Evolutionary conservation across 2,113 vertebrate species (phyloP).

Genomic region (Ictidomys tridecemlineatus): DNA sequence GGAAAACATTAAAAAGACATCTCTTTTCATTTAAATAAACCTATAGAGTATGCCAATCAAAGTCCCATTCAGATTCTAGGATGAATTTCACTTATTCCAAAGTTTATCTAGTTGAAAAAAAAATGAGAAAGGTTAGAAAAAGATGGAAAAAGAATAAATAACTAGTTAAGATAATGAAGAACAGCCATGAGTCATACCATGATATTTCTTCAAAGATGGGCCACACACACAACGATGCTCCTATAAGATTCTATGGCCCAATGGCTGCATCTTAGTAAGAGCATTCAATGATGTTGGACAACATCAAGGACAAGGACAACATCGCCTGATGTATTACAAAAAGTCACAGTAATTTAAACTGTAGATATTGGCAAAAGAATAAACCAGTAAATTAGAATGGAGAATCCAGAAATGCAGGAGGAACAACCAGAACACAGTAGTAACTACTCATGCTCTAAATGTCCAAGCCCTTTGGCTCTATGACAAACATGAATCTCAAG

Average conservation of each 20-base stretch:
- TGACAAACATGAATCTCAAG: background rate
- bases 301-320: too few species aligned
- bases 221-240: fast-evolving
- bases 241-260: background rate
- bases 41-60: background rate
- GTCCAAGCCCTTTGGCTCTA: too few species aligned
- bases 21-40: background rate
- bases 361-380: background rate
- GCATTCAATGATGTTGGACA: too few species aligned
- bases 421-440: background rate
- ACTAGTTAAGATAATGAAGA: background rate
- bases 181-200: background rate
- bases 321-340: background rate
- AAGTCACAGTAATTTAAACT: background rate
- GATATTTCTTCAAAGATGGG: background rate
- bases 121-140: background rate
- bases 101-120: background rate
- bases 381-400: background rate
- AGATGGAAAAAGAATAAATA: background rate
- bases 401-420: background rate
- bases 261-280: background rate
- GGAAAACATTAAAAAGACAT: background rate
- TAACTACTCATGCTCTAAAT: background rate
- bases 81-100: background rate
- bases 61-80: background rate